A percentile compares a stretch with the other conserved stretches of the same genome.
Evolutionary conservation across 2,797 vertebrate species (phyloP).

Genomic region (Sternotherus odoratus): DNA sequence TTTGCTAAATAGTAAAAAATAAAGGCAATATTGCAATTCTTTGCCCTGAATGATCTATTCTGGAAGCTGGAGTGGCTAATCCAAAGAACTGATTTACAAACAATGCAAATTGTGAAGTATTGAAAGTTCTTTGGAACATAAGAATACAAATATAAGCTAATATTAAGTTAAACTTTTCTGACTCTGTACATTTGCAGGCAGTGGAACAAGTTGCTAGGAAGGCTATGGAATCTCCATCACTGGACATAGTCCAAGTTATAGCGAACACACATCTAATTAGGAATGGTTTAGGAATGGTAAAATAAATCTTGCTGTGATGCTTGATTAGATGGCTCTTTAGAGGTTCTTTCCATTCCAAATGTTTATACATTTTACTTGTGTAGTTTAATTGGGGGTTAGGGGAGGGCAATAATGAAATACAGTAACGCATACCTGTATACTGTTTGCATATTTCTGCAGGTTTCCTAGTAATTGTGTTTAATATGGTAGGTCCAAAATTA

Average conservation of each 20-base stretch:
- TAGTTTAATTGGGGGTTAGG: not conserved
- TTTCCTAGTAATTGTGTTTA: constrained; percentile 59
- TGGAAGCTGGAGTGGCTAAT: not conserved
- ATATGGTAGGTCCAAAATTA: constrained; percentile 38
- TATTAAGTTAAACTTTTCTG: constrained; percentile 14
- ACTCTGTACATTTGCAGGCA: not conserved
- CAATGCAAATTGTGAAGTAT: not conserved
- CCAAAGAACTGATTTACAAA: not conserved
- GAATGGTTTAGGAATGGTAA: not conserved
- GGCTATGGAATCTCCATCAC: not conserved
- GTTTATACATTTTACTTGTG: constrained; percentile 40
- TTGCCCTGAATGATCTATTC: not conserved
- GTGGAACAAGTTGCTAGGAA: not conserved
- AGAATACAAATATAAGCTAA: not conserved
- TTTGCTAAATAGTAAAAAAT: not conserved
- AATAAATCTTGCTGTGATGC: not conserved
- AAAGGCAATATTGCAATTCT: not conserved
- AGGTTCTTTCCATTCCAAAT: constrained; percentile 7
- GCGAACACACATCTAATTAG: not conserved
- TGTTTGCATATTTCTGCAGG: constrained; percentile 21
- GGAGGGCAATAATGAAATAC: not conserved
- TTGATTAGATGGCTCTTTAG: constrained; percentile 7
- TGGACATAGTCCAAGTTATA: not conserved
- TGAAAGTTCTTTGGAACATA: not conserved
- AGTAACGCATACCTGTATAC: constrained; percentile 29